Base-by-base conservation (phyloP, 1,140 invertebrate genomes). In the Lordiphosa mommai region DNA sequence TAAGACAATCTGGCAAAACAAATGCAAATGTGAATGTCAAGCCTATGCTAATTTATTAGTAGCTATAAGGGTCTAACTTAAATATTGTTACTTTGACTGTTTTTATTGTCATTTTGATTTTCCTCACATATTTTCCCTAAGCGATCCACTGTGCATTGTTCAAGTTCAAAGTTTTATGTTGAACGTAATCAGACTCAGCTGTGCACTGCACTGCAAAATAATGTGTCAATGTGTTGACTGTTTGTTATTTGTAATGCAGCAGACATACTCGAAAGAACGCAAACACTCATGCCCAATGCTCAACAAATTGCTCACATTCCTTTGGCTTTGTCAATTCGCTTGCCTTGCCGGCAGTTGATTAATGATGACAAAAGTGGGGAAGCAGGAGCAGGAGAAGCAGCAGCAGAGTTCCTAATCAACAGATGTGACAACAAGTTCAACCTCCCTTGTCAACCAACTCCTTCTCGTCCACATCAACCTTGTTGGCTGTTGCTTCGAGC, bases 321-420 rank as follows among this genome's bases (percentile, higher is more conserved):
- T 61, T 65, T 72, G 65, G 57, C 70, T 82, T 68, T 71, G 76
- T 76, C 66, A 55, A 76, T 82, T 63, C 61, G 61, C 40, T 27
- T 41, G 17, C 66, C 66, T 67, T 59, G 76, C 55, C 58, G 66
- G 47, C 76, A 72, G 71, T 68, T 80, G 76, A 80, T 80, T 80
- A 80, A 80, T 82, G 76, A 80, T 76, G 71, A 82, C 76, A 80
- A 80, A 76, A 71, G 76, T 53, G 66, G 68, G 33, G 40, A 6
- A 46, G 41, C n/a, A n/a, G n/a, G n/a, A n/a, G n/a, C 27, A n/a
- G 29, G 29, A 40, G 29, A 16, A n/a, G n/a, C n/a, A n/a, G n/a
- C 27, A n/a, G 29, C 36, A 40, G 29, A 16, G 10, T 46, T 56
- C 71, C 82, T 80, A 80, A 80, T 80, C 74, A 80, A 71, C 71